Base-by-base conservation (phyloP, 2,113 vertebrate genomes). In the Callaeas wilsoni region DNA sequence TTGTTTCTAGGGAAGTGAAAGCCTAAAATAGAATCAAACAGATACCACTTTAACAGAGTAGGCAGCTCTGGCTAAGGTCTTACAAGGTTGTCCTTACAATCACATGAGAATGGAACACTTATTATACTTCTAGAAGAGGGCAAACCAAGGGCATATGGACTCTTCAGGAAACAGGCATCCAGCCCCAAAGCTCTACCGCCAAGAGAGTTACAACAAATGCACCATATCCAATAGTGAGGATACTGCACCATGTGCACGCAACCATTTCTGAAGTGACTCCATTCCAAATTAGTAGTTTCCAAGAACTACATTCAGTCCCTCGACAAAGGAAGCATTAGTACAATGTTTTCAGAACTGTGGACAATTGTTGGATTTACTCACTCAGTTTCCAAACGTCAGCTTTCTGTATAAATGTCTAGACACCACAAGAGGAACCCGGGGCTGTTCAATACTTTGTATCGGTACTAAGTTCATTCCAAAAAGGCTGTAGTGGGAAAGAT, bases 21-120 rank as follows among this genome's bases (percentile, higher is more conserved):
- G 23, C 75, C 68, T 74, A 88, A 80, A 97, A 90, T 44, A 96
- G 85, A 90, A 83, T 56, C 82, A 63, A 47, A 76, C 42, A 13
- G 37, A 32, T 73, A 60, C 71, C 74, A 55, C 53, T 88, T 80
- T 69, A 80, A 90, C 53, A 70, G 32, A 65, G 33, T 3, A 63
- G 39, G 29, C 64, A 94, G 57, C 39, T 69, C 71, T 33, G 33
- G 47, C 53, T 69, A 53, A 90, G 57, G 41, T 90, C 53, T 84
- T 69, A 23, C 21, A 79, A 92, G 35, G 59, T 15, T 52, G 35
- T 49, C 63, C 53, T 76, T 53, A 12, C 21, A 87, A 44, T 35
- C 74, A 76, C 25, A 4, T 44, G 55, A 39, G 42, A 62, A 29
- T 22, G 20, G n/a, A 79, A 79, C 23, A 64, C 21, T 57, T 63